Percentiles rank a stretch among this genome's conserved stretches.
These are phyloP conservation scores for Pseudeuparius sepicola DNA, from an alignment of 2,888 invertebrate species.

Conservation along the genomic window DNA sequence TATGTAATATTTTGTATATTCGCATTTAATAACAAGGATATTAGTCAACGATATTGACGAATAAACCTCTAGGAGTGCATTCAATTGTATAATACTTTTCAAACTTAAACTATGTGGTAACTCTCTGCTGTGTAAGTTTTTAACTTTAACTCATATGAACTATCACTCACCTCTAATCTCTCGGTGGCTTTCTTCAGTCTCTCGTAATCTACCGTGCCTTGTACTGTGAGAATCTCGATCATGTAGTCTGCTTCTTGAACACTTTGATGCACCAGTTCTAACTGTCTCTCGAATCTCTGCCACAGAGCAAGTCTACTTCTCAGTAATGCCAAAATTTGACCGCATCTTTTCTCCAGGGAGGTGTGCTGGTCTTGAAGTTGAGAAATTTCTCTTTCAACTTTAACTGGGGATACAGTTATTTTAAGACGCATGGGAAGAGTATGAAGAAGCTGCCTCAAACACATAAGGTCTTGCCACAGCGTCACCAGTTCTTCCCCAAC, in stretches of 20 bases:
- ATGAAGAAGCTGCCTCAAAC: constrained; percentile 63
- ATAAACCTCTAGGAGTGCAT: no score
- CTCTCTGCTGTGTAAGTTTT: no score
- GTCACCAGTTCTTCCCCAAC: constrained; percentile 58
- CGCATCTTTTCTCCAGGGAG: constrained; percentile 60
- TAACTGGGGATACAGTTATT: constrained; percentile 61
- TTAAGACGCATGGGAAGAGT: constrained; percentile 66
- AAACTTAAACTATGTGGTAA: no score
- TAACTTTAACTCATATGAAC: no score
- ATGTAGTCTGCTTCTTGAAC: constrained; percentile 80
- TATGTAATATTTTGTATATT: no score
- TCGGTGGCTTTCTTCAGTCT: constrained; percentile 74
- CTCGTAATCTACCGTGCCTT: constrained; percentile 77
- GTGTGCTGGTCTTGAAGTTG: constrained; percentile 65
- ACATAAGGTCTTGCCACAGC: constrained; percentile 72
- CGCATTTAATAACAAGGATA: no score
- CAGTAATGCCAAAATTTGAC: constrained; percentile 54
- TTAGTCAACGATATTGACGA: no score
- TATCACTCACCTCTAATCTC: constrained; percentile 64
- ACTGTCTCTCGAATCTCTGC: constrained; percentile 66
- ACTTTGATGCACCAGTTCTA: constrained; percentile 71
- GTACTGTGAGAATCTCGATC: constrained; percentile 75
- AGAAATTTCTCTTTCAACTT: constrained; percentile 65
- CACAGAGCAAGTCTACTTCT: constrained; percentile 59
- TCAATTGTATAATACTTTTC: no score